These are phyloP conservation scores for Papilio protenor DNA, from an alignment of 2,888 invertebrate species.

Conservation along the genomic window DNA sequence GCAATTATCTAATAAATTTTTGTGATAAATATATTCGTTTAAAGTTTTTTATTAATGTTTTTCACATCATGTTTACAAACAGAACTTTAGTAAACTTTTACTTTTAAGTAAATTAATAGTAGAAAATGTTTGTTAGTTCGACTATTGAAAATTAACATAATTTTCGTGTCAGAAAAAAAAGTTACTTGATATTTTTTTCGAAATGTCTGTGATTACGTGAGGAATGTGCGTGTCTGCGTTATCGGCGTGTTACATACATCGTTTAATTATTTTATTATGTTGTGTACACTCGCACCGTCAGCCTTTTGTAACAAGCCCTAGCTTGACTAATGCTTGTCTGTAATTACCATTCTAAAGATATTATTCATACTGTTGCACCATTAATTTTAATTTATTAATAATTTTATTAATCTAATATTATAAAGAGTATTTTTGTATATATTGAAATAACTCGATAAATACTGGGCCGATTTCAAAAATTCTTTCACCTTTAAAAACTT, in stretches of 20 bases:
- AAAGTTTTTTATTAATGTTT: neutral
- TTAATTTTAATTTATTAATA: neutral
- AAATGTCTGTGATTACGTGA: slow-evolving; percentile 11
- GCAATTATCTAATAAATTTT: slow-evolving; percentile 17
- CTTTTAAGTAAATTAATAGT: neutral
- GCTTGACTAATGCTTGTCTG: slow-evolving; percentile 25
- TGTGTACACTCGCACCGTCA: slow-evolving; percentile 3
- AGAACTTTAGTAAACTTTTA: neutral
- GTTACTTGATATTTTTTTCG: neutral
- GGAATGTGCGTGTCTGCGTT: slow-evolving; percentile 20
- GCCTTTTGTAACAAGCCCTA: slow-evolving; percentile 26
- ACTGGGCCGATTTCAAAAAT: too few species aligned
- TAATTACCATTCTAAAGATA: neutral
- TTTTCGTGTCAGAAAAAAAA: too few species aligned
- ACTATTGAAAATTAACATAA: too few species aligned
- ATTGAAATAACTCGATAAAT: too few species aligned
- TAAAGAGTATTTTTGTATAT: too few species aligned
- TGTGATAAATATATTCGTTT: neutral
- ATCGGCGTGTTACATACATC: slow-evolving; percentile 4
- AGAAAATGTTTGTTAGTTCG: neutral
- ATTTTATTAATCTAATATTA: neutral
- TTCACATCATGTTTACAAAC: slow-evolving; percentile 8
- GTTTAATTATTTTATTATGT: slow-evolving; percentile 25
- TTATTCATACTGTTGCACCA: neutral
- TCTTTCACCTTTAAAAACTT: too few species aligned